Evolutionary conservation across 2,797 vertebrate genomes (phyloP).

Genomic region (Galago senegalensis): DNA sequence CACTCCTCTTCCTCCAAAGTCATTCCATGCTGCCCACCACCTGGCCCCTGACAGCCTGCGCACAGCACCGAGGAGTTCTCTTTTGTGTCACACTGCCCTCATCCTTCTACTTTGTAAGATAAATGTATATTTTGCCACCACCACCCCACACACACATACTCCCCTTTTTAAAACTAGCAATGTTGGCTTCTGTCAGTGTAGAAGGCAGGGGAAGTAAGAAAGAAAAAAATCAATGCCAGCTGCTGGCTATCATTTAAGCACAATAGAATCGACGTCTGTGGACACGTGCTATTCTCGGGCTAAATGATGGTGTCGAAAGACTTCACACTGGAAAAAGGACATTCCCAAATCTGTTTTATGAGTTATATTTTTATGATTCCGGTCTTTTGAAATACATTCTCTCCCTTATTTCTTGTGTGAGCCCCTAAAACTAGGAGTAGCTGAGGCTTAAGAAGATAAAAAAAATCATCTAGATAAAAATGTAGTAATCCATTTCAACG

Average conservation of each 20-base stretch:
- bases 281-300: conserved; percentile 64
- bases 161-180: neutral
- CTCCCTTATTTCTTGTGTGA: conserved; percentile 49
- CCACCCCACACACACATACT: neutral
- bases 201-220: neutral
- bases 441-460: neutral
- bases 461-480: conserved; percentile 25
- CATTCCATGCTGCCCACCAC: neutral
- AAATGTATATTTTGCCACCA: neutral
- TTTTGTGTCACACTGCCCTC: neutral
- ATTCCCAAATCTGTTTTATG: conserved; percentile 53
- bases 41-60: neutral
- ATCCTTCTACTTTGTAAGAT: conserved; percentile 22
- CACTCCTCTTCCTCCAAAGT: neutral
- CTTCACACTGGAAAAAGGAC: conserved; percentile 56
- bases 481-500: conserved; percentile 51
- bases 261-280: conserved; percentile 67
- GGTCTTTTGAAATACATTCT: conserved; percentile 48
- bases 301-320: conserved; percentile 64
- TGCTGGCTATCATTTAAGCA: conserved; percentile 74
- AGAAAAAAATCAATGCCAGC: conserved; percentile 64
- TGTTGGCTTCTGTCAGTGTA: conserved; percentile 45
- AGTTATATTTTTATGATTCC: conserved; percentile 31
- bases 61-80: neutral
- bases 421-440: conserved; percentile 37